A percentile compares a stretch with the other conserved stretches of the same genome.
Evolutionary conservation across 2,888 invertebrate genomes (phyloP).

Genomic region (Stratiomys singularior): DNA sequence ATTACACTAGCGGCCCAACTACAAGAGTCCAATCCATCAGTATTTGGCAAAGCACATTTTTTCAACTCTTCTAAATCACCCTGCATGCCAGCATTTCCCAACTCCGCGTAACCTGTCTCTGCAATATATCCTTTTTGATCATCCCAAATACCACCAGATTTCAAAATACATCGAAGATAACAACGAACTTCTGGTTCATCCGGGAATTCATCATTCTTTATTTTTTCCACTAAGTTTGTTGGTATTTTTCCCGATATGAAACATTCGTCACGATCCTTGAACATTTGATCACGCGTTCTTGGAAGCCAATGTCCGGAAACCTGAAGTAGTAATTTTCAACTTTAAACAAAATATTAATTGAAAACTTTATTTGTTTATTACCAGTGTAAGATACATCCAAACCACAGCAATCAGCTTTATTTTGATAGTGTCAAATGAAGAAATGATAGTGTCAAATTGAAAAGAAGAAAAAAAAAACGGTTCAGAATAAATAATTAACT

Average conservation of each 20-base stretch:
- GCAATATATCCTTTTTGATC: conserved; percentile 11
- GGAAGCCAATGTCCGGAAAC: conserved; percentile 4
- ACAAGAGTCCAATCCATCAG: neutral
- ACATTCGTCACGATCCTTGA: conserved; percentile 1
- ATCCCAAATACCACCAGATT: conserved; percentile 13
- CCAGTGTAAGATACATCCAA: no score
- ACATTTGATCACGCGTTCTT: conserved; percentile 12
- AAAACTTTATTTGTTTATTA: no score
- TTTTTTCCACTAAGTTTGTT: neutral
- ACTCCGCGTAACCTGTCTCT: conserved; percentile 1
- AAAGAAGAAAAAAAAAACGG: no score
- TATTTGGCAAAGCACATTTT: conserved; percentile 6
- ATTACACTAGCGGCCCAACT: neutral
- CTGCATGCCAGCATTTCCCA: neutral
- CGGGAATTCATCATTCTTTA: conserved; percentile 11
- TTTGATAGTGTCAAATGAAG: no score
- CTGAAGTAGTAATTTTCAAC: no score
- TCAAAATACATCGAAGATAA: conserved; percentile 24
- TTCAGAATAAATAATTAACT: no score
- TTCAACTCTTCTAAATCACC: neutral
- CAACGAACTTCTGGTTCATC: conserved; percentile 18
- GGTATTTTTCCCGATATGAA: conserved; percentile 5
- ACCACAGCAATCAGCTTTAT: no score
- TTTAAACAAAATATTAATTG: no score
- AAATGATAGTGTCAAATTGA: no score